phyloP scores from a whole-genome alignment of 2,888 invertebrate genomes.

The Lagria hirta region DNA sequence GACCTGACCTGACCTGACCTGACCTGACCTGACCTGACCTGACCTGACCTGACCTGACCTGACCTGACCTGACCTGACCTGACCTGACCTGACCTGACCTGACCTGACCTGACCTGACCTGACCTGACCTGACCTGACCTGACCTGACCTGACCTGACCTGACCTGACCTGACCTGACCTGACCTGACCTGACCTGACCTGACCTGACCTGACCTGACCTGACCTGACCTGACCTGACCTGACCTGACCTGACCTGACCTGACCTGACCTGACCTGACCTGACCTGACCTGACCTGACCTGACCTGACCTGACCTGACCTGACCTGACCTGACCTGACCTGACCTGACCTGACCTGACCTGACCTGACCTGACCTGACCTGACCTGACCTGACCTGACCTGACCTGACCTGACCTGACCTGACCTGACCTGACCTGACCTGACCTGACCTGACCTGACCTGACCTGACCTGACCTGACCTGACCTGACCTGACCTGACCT shows the following conservation, averaged over 20 bases:
- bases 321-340: constrained; percentile 1
- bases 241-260: constrained; percentile 1
- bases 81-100: constrained; percentile 1
- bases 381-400: constrained; percentile 1
- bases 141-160: constrained; percentile 1
- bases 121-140: constrained; percentile 1
- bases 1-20: constrained; percentile 1
- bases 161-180: constrained; percentile 1
- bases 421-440: constrained; percentile 1
- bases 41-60: constrained; percentile 1
- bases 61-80: constrained; percentile 1
- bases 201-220: constrained; percentile 1
- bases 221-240: constrained; percentile 1
- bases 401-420: constrained; percentile 1
- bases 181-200: constrained; percentile 1
- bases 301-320: constrained; percentile 1
- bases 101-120: constrained; percentile 1
- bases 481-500: constrained; percentile 1
- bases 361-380: constrained; percentile 1
- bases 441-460: constrained; percentile 1
- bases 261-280: constrained; percentile 1
- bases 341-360: constrained; percentile 1
- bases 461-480: constrained; percentile 1
- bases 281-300: constrained; percentile 1
- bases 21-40: constrained; percentile 1